phyloP scores from a whole-genome alignment of 1,140 invertebrate genomes.

The Rhizoglyphus robini region DNA sequence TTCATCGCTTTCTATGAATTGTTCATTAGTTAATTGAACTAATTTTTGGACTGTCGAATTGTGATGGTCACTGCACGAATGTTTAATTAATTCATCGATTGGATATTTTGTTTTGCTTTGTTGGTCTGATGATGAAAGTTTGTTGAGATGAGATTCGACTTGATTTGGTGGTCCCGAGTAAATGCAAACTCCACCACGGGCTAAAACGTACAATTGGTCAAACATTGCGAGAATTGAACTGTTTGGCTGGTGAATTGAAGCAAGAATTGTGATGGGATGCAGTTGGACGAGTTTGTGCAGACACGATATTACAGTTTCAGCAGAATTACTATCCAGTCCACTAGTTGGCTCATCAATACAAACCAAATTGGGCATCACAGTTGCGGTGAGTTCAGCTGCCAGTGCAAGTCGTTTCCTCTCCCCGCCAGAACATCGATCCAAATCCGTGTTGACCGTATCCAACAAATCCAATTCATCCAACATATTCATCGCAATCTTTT shows the following conservation, averaged over 20 bases:
- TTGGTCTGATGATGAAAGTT: no score
- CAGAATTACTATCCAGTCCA: no score
- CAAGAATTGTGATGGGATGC: slow-evolving; percentile 3
- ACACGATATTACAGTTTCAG: slow-evolving; percentile 48
- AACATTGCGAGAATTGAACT: neutral
- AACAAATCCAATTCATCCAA: no score
- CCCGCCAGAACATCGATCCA: no score
- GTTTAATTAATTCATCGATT: slow-evolving; percentile 9
- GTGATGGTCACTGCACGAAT: neutral
- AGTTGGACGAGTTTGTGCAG: slow-evolving; percentile 40
- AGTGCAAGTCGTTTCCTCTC: no score
- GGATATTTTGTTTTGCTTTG: neutral
- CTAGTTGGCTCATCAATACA: no score
- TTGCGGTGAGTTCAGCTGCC: no score
- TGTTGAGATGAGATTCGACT: neutral
- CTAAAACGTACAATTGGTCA: slow-evolving; percentile 18
- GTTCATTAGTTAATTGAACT: neutral
- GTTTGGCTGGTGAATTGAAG: slow-evolving; percentile 18
- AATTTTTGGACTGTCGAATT: neutral
- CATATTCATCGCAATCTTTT: no score
- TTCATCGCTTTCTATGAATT: neutral
- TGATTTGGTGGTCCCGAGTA: neutral
- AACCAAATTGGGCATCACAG: no score
- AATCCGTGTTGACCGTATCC: no score
- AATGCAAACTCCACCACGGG: slow-evolving; percentile 11